phyloP scores from a whole-genome alignment of 2,113 vertebrate species.

The Athene noctua region DNA sequence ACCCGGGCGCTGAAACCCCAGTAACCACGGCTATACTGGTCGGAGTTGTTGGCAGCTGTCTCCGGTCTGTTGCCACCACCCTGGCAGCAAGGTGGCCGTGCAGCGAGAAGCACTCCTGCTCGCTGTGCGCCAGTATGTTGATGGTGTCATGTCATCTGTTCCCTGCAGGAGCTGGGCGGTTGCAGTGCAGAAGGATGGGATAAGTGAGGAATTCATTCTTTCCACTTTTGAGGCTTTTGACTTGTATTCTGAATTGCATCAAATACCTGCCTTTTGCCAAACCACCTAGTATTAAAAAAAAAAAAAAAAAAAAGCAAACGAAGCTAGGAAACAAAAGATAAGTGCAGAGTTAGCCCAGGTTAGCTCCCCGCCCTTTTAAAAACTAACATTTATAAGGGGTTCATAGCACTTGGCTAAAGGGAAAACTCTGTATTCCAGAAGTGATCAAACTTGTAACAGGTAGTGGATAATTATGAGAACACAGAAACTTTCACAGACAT shows the following conservation, averaged over 20 bases:
- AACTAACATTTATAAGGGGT: not conserved
- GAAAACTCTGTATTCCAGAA: not conserved
- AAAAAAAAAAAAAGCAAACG: not conserved
- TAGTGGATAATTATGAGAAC: not conserved
- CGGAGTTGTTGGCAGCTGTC: not conserved
- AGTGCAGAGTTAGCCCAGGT: not conserved
- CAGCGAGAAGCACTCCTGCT: not conserved
- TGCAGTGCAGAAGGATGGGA: not conserved
- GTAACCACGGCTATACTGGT: not conserved
- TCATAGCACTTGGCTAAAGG: not conserved
- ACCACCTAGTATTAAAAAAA: not conserved
- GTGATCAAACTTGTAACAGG: not conserved
- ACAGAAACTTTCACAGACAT: not conserved
- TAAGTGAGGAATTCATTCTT: not conserved
- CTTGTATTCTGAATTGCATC: not conserved
- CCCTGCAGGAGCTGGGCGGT: not conserved
- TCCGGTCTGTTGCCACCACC: not conserved
- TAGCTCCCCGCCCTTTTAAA: not conserved
- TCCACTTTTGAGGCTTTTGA: not conserved
- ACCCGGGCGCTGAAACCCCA: not conserved
- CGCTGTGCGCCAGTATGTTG: not conserved
- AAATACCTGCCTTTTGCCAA: not conserved
- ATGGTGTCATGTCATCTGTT: constrained; percentile 15
- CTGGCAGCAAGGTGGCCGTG: not conserved
- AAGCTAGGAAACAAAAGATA: not conserved